Base-by-base conservation (phyloP, 2,113 vertebrate species). In the Syngnathus scovelli region DNA sequence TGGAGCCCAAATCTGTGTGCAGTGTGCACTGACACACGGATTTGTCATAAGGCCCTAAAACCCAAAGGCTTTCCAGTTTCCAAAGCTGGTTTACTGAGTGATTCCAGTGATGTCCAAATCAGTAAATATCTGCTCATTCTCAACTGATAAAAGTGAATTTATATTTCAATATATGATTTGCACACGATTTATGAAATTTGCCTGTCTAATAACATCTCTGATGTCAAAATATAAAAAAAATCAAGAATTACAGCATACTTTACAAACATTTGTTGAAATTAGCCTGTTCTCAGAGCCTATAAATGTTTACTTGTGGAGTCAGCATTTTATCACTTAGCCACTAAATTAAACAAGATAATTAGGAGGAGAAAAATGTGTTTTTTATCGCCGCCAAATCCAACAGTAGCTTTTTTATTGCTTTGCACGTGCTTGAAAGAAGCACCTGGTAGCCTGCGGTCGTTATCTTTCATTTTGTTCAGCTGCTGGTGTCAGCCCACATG, bases 401-500 rank as follows among this genome's bases (percentile, higher is more conserved):
- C 18, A 60, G 37, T 38, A 8, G 10, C 5, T 9, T 33, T 60
- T 39, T 56, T 16, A 66, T 36, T 8, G 3, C 52, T 16, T 46
- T 27, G 64, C 66, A 63, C 41, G 19, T 21, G 66, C 44, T 74
- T 60, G 46, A 70, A 75, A 78, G 75, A 85, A 81, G 76, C 84
- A 90, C 87, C 88, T 89, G 86, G 74, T 86, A 79, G 86, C 87
- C 79, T 63, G 68, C 62, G 81, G 87, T 87, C 75, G 71, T 89
- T 89, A 82, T 81, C 87, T 83, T 85, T 82, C 83, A 75, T 83
- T 86, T 83, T 78, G 71, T 81, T 84, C 76, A 77, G 70, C 78
- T 62, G 70, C 66, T 80, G 74, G 67, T 86, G 84, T 87, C 79
- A 80, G 75, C 74, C 87, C 83, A 87, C 86, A 86, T 81, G 84